Evolutionary conservation across 2,113 vertebrate species (phyloP).

Genomic region (Mobula birostris): DNA sequence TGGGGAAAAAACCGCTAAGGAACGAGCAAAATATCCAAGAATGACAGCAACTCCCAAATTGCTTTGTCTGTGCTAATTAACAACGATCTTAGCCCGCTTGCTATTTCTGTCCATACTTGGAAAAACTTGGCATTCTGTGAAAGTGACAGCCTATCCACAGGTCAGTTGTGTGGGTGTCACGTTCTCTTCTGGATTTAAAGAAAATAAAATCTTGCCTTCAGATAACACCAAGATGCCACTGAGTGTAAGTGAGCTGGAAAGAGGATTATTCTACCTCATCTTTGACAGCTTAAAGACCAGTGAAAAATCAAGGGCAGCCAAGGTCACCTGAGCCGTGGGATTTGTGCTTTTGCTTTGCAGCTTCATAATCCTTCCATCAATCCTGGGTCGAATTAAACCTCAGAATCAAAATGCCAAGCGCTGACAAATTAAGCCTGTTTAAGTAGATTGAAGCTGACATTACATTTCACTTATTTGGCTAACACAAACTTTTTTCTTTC

Average conservation of each 20-base stretch:
- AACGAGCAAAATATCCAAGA: neutral
- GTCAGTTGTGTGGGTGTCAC: neutral
- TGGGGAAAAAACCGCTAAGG: neutral
- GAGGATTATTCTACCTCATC: conserved; percentile 30
- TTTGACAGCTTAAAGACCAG: conserved; percentile 21
- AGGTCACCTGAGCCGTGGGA: neutral
- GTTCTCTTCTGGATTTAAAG: neutral
- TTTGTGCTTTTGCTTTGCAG: neutral
- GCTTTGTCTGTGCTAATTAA: neutral
- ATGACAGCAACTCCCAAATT: neutral
- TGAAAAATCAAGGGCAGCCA: conserved; percentile 22
- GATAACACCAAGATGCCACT: neutral
- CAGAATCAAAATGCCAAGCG: conserved; percentile 10
- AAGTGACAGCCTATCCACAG: neutral
- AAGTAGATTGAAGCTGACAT: conserved; percentile 7
- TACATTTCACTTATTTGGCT: neutral
- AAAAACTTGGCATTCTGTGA: too few species aligned
- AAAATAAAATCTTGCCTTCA: neutral
- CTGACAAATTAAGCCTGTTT: conserved; percentile 3
- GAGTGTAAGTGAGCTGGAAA: conserved; percentile 10
- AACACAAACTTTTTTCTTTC: neutral
- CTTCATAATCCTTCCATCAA: conserved; percentile 15
- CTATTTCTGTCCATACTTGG: neutral
- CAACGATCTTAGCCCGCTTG: neutral
- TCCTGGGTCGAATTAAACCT: conserved; percentile 17